Conservation (phyloP, 1,140 invertebrate genomes). For the Ridgeia piscesae region DNA sequence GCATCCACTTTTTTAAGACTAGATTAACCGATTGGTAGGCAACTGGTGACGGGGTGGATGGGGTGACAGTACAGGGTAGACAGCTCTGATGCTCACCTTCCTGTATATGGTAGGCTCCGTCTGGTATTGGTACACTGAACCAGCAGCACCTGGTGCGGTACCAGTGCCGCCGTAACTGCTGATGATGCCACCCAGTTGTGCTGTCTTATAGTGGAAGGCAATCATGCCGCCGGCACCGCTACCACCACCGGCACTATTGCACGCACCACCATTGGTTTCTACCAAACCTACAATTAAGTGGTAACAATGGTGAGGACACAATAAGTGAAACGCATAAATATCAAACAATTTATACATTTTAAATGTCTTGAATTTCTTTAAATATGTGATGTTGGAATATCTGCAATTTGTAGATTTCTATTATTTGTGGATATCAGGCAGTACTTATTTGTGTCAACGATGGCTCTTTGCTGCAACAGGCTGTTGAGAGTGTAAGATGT, state of each 20-base stretch:
- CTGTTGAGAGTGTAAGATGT: too few relatives aligned
- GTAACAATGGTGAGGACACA: not conserved
- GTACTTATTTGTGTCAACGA: too few relatives aligned
- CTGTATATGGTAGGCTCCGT: not conserved
- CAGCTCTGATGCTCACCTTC: not conserved
- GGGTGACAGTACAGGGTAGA: not conserved
- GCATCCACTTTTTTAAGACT: too few relatives aligned
- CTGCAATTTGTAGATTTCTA: too few relatives aligned
- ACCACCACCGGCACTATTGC: slow-evolving; percentile 31
- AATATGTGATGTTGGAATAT: too few relatives aligned
- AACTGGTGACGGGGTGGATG: too few relatives aligned
- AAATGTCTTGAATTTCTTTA: too few relatives aligned
- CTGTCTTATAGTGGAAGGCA: slow-evolving; percentile 33
- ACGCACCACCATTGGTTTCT: slow-evolving; percentile 33
- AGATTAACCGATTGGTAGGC: too few relatives aligned
- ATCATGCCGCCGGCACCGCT: slow-evolving; percentile 42
- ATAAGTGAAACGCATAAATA: not conserved
- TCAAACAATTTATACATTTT: too few relatives aligned
- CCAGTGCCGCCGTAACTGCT: slow-evolving; percentile 36
- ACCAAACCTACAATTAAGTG: slow-evolving; percentile 28
- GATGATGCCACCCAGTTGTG: slow-evolving; percentile 33
- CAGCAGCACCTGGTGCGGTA: slow-evolving; percentile 35
- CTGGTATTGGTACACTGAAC: slow-evolving; percentile 33
- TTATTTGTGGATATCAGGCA: too few relatives aligned
- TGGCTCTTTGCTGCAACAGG: too few relatives aligned